Evolutionary conservation across 1,140 invertebrate genomes (phyloP), one percentile per base, ranked within the genome.

Genomic region (Eufriesea mexicana): DNA sequence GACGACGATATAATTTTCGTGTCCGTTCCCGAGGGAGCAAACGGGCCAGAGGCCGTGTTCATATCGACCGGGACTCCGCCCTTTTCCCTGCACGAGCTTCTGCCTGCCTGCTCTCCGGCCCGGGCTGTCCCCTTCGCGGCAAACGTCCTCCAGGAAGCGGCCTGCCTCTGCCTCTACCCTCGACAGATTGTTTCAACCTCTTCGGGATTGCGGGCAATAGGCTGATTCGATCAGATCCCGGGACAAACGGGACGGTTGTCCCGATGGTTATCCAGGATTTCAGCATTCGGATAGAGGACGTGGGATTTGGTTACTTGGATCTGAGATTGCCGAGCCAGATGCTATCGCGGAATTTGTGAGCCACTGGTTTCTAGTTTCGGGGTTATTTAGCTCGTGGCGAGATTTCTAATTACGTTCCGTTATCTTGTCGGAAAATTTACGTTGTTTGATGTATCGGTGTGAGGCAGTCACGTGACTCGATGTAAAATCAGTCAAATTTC

Each of bases 11-110:
- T 90, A 90, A 90, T 88, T 88, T 84, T 87, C 85, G 75, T 70
- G 82, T 81, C 68, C 67, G 73, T 84, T 88, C 85, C 86, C 86
- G 54, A 51, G 79, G 77, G 86, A 89, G 70, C 83, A 84, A 83
- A 90, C 64, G 64, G 89, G 85, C 86, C 84, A 81, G 86, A 84
- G 88, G 86, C 85, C 84, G 83, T 85, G 89, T 91, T 90, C 84
- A 90, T 91, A 91, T 90, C 85, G 83, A 89, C 89, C 76, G 62
- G 66, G 76, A 79, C 76, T 70, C 64, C 76, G 66, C 76, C 76
- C 76, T 68, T 45, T 70, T 83, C 84, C 84, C 78, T 84, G 84
- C 66, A 83, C 85, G 85, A 79, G 78, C 25, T 75, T 67, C 59
- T 49, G 59, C 85, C 59, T 61, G 45, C 59, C 57, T 12, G 54